Conservation (phyloP, 2,797 vertebrate species). For the Anabas testudineus region DNA sequence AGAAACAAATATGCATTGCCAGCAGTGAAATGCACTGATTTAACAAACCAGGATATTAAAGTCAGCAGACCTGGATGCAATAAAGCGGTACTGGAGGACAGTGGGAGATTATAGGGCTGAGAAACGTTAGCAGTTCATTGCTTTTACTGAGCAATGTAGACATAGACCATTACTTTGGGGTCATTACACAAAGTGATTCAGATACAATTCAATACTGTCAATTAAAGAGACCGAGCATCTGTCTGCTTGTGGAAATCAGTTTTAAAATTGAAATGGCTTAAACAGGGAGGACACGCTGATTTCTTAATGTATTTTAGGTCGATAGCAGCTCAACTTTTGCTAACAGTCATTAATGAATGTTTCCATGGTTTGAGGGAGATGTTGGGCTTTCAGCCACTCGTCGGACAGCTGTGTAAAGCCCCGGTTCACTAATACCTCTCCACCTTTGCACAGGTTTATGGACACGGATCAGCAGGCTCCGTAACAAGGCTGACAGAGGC, state of each 20-base stretch:
- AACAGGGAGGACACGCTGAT: constrained; percentile 1
- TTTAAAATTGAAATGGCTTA: constrained; percentile 13
- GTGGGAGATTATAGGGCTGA: constrained; percentile 49
- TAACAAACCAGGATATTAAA: constrained; percentile 69
- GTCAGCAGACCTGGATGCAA: constrained; percentile 57
- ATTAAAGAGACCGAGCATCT: constrained; percentile 15
- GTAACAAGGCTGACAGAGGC: constrained; percentile 73
- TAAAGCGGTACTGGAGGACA: constrained; percentile 54
- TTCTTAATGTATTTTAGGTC: constrained; percentile 24
- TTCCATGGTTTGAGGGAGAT: constrained; percentile 34
- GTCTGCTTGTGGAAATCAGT: background rate
- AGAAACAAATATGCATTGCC: constrained; percentile 53
- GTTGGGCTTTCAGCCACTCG: constrained; percentile 62
- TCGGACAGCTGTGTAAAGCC: constrained; percentile 74
- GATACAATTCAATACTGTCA: constrained; percentile 55
- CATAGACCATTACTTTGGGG: constrained; percentile 56
- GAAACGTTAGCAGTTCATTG: constrained; percentile 54
- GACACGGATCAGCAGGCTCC: constrained; percentile 73
- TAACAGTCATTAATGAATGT: constrained; percentile 30
- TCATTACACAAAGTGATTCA: constrained; percentile 67
- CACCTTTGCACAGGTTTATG: constrained; percentile 73
- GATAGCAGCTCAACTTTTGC: constrained; percentile 13
- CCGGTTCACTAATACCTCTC: constrained; percentile 56
- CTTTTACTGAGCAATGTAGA: constrained; percentile 60
- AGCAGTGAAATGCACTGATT: constrained; percentile 48